phyloP scores from a whole-genome alignment of 2,888 invertebrate genomes.

The Hipparchia semele region DNA sequence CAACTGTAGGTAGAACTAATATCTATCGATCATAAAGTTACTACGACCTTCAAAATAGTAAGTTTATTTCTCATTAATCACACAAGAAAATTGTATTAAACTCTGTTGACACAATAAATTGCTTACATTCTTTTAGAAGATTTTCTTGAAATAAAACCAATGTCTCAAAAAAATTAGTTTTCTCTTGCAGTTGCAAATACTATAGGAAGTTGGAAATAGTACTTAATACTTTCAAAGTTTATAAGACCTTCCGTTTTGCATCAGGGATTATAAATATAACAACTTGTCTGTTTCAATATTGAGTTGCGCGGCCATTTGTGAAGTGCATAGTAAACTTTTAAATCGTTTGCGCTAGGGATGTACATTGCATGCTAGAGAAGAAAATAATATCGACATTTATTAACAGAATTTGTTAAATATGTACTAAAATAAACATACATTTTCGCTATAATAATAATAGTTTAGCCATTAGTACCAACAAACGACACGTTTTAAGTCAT shows the following conservation, averaged over 20 bases:
- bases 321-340: constrained; percentile 16
- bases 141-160: background rate
- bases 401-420: too few relatives aligned
- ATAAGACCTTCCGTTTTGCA: background rate
- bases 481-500: too few relatives aligned
- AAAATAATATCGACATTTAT: background rate
- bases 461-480: too few relatives aligned
- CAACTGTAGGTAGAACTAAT: background rate
- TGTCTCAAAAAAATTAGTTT: background rate
- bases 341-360: constrained; percentile 11
- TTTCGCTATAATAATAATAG: too few relatives aligned
- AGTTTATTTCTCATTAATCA: background rate
- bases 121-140: background rate
- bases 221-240: background rate
- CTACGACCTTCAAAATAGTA: background rate
- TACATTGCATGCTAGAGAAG: background rate
- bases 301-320: constrained; percentile 4
- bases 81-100: background rate
- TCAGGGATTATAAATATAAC: constrained; percentile 14
- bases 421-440: too few relatives aligned
- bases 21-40: background rate
- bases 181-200: background rate
- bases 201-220: background rate
- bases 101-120: background rate
- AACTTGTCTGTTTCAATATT: constrained; percentile 14